A percentile compares a stretch with the other conserved stretches of the same genome.
Evolutionary conservation across 2,888 invertebrate species (phyloP).

Genomic region (Caprella mutica): DNA sequence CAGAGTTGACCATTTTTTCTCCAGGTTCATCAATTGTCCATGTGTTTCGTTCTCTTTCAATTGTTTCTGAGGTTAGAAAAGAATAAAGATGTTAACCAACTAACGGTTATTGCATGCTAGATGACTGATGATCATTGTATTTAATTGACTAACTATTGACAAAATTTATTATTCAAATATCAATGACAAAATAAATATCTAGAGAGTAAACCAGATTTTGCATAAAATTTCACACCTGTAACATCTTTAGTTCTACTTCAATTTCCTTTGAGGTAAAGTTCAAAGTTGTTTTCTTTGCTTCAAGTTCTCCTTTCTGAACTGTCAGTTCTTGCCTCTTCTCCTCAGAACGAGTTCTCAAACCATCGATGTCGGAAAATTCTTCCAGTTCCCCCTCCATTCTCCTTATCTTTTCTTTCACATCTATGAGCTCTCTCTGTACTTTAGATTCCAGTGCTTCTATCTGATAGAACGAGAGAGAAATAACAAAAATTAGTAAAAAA

Average conservation of each 20-base stretch:
- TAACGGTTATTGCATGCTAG: too few species aligned
- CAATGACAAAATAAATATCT: too few species aligned
- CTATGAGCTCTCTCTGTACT: constrained; percentile 48
- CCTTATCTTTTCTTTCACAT: constrained; percentile 44
- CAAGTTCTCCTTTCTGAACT: constrained; percentile 45
- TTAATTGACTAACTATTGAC: too few species aligned
- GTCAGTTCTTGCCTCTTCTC: constrained; percentile 48
- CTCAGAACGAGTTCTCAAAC: constrained; percentile 48
- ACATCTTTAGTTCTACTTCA: constrained; percentile 12
- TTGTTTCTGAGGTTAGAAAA: constrained; percentile 44
- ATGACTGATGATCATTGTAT: too few species aligned
- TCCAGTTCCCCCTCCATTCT: constrained; percentile 53
- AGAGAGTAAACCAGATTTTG: too few species aligned
- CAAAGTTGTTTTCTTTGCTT: constrained; percentile 36
- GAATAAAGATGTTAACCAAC: not conserved
- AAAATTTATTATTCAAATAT: too few species aligned
- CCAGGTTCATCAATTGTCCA: constrained; percentile 54
- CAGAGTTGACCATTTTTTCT: constrained; percentile 56
- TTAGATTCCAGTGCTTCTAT: constrained; percentile 57
- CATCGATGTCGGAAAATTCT: constrained; percentile 50
- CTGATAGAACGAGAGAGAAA: constrained; percentile 39
- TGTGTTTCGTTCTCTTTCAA: constrained; percentile 61
- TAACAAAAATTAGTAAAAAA: not conserved
- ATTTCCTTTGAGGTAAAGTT: constrained; percentile 13
- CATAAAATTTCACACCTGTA: constrained; percentile 15